Percentiles rank a stretch among this genome's conserved stretches.
Conservation (phyloP, 2,888 invertebrate genomes). For the Pardosa pseudoannulata region DNA sequence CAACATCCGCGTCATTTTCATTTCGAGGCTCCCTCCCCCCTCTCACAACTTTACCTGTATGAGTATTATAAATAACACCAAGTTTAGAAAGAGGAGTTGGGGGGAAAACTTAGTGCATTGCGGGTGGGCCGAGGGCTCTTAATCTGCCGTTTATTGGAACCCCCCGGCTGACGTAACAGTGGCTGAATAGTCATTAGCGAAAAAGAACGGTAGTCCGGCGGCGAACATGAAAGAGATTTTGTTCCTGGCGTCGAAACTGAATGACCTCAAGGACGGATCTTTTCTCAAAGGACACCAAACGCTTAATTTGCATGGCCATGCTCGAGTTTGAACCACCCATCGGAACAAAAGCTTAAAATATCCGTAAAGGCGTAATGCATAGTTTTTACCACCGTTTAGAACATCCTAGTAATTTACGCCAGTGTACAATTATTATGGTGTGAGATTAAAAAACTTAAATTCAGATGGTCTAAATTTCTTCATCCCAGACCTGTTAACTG, state of each 20-base stretch:
- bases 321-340: too few relatives aligned
- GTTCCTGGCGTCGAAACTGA: not conserved
- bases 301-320: not conserved
- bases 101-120: conserved; percentile 5
- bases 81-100: not conserved
- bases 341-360: too few relatives aligned
- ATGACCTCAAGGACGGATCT: conserved; percentile 51
- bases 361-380: too few relatives aligned
- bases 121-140: conserved; percentile 63
- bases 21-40: conserved; percentile 27
- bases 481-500: too few relatives aligned
- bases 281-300: not conserved
- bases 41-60: not conserved
- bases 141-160: conserved; percentile 59
- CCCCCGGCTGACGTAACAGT: conserved; percentile 43
- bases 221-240: conserved; percentile 55
- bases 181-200: conserved; percentile 64
- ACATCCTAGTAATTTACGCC: too few relatives aligned
- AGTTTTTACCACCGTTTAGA: too few relatives aligned
- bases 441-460: too few relatives aligned
- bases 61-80: conserved; percentile 31
- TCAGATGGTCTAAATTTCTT: too few relatives aligned
- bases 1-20: conserved; percentile 66
- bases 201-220: conserved; percentile 50
- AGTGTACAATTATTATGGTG: too few relatives aligned